Evolutionary conservation across 2,797 vertebrate species (phyloP).

Genomic region (Sebastes minor): DNA sequence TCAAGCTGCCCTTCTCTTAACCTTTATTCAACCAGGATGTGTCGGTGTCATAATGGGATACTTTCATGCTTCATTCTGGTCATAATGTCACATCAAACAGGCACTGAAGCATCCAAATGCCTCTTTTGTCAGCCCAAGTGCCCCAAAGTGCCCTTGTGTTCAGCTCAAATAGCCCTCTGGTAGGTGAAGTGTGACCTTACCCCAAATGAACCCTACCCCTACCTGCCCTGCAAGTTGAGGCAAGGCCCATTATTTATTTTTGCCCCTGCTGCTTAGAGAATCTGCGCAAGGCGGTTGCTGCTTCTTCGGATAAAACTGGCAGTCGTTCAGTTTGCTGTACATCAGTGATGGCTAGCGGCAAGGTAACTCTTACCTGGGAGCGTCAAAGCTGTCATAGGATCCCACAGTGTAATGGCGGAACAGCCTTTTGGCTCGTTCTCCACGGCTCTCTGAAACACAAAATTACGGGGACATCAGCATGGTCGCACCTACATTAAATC

Average conservation of each 20-base stretch:
- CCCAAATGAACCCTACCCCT: neutral
- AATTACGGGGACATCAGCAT: slow-evolving; percentile 33
- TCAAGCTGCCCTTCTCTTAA: neutral
- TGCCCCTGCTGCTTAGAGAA: neutral
- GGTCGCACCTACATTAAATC: neutral
- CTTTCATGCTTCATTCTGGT: slow-evolving; percentile 1
- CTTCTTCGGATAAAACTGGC: neutral
- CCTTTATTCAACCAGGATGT: slow-evolving; percentile 1
- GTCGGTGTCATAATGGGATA: neutral
- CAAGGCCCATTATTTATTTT: neutral
- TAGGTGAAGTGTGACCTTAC: neutral
- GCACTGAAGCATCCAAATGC: slow-evolving; percentile 1
- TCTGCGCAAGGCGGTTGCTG: neutral
- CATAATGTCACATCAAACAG: neutral
- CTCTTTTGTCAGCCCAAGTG: neutral
- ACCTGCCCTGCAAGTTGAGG: neutral
- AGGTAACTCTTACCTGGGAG: slow-evolving; percentile 84
- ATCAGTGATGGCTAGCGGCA: neutral
- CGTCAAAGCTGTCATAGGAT: slow-evolving; percentile 95
- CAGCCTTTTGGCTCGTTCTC: slow-evolving; percentile 91
- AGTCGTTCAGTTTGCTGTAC: neutral
- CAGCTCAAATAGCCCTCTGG: neutral
- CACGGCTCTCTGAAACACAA: slow-evolving; percentile 84
- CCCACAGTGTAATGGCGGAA: slow-evolving; percentile 95
- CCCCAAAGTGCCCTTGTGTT: neutral